Evolutionary conservation across 2,113 vertebrate species (phyloP), one percentile per base, ranked within the genome.

Genomic region (Narcine bancroftii): DNA sequence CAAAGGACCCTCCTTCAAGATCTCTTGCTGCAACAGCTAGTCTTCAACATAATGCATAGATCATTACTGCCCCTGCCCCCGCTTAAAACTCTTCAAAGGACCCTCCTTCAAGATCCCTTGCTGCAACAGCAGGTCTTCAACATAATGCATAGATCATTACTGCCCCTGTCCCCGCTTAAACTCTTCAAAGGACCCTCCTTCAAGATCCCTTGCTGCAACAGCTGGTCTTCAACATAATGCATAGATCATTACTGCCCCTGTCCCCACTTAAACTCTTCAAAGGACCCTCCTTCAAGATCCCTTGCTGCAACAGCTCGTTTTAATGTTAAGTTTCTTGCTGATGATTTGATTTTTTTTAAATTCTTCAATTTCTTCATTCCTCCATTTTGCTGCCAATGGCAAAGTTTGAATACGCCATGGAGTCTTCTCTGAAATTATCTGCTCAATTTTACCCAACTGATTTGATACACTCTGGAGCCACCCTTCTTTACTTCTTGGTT

Each of bases 401-500:
- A 72, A 7, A 33, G 29, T 7, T 29, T 76, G 4, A 19, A 56
- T 45, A 26, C 45, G 6, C 15, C 6, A 63, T 3, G 33, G 66
- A 69, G 21, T 3, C 39, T n/a, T 24, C 81, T 21, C 45, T 60
- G 56, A 87, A 60, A 13, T 56, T 39, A 79, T 24, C 42, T 21
- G 33, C n/a, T 87, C 81, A 56, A 87, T 60, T 33, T 33, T 85
- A 56, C 50, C 33, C 81, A 53, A 85, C 81, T n/a, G 50, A 87
- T n/a, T n/a, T n/a, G n/a, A 15, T 87, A 50, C 17, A n/a, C 81
- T 6, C 56, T 63, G 15, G 60, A 7, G 33, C n/a, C 26, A 36
- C 56, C 53, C 81, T 87, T 33, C 81, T 56, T 17, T 56, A 36
- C 47, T 79, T 79, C 42, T 7, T 21, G 15, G 76, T 60, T 21